Base-by-base conservation (phyloP, 1,140 invertebrate species). In the Cyphomyrmex costatus region DNA sequence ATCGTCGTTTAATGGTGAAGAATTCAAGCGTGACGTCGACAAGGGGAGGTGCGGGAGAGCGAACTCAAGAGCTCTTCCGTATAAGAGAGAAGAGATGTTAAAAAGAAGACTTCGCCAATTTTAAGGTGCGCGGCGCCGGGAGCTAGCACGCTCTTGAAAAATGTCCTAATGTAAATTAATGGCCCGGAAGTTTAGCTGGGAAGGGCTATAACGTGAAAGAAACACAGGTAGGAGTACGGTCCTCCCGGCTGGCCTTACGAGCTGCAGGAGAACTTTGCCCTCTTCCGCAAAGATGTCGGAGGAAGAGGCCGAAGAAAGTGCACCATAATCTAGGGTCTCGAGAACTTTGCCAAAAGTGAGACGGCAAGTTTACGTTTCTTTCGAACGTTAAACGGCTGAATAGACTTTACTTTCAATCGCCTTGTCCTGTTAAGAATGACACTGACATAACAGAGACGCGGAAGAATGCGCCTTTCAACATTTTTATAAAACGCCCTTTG, bases 81-180 rank as follows among this genome's bases (percentile, higher is more conserved):
- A 86, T 63, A 56, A 68, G 76, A 24, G 71, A 51, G 71, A 36
- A 56, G 53, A 27, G 33, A 53, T 46, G 68, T 90, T 90, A 88
- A 90, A 91, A 91, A 88, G 87, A 91, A 61, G 89, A 88, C 46
- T 86, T 74, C 16, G 83, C 85, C 90, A 89, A 91, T 91, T 91
- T 91, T 84, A 89, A 91, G 77, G 85, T 85, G 86, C 80, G 86
- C 88, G 84, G 58, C 79, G 71, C 56, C 85, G 49, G 60, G 83
- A 68, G 68, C 66, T 58, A 84, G 87, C 70, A 42, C 42, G 80
- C 89, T 91, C 90, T 92, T 93, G 91, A 92, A 92, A 93, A 93
- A 93, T 93, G 91, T 90, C 91, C 90, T 91, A 91, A 91, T 93
- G 91, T 90, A 92, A 93, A 93, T 94, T 94, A 94, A 93, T 93